Base-by-base conservation (phyloP, 2,888 invertebrate genomes). In the Drosophila macrothrix region DNA sequence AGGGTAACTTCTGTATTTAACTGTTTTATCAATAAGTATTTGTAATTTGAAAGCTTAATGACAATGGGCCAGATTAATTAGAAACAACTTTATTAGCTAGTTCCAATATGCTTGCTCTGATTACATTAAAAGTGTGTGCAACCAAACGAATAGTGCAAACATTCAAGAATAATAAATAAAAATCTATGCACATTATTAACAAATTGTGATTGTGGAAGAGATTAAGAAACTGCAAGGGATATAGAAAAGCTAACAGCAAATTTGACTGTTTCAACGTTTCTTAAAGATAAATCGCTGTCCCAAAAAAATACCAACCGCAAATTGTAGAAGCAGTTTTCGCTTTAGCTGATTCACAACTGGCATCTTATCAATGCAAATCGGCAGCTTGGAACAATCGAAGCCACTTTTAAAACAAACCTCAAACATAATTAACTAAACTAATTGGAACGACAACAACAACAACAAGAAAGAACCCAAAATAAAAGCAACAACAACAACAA, bases 391-490 rank as follows among this genome's bases (percentile, higher is more conserved):
- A 54, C 70, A 70, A 62, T 75, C 66, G 41, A 28, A 59, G 55
- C 9, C 52, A 56, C n/a, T 60, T 74, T 67, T 64, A 68, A 67
- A 67, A 39, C 41, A 43, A 73, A 66, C 31, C 46, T 49, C 52
- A 84, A 77, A 67, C 70, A 60, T 73, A 83, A 88, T 81, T 86
- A 81, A 60, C 73, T 73, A 64, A 83, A 67, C 68, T 73, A 81
- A 88, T 81, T 88, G 83, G 62, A 41, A 28, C 39, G 0, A 29
- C 19, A 19, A 6, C 29, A 50, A 63, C 16, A n/a, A 59, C 28
- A 10, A 41, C n/a, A n/a, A n/a, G 3, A 46, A 22, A 7, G 0
- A n/a, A 12, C 0, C 25, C 4, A 4, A 22, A 46, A 14, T 4
- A 41, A 49, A 31, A 74, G n/a, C 19, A 31, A 31, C 31, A 31